A percentile compares a stretch with the other conserved stretches of the same genome.
Conservation (phyloP, 2,888 invertebrate genomes). For the Erebia epiphron region DNA sequence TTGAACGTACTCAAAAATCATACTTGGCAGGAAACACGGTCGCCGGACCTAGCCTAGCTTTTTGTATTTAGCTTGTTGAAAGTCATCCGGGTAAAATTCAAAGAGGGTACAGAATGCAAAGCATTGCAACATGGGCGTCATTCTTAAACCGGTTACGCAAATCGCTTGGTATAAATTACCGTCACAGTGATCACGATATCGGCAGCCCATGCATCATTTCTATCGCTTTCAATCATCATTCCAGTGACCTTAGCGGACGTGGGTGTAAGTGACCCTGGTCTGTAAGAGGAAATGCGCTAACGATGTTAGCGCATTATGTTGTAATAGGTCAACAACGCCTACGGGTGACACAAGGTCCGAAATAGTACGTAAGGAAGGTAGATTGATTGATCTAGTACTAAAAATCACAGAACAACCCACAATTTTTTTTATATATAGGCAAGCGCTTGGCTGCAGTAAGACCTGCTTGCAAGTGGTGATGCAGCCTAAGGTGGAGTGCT, state of each 20-base stretch:
- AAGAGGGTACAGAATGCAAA: conserved; percentile 36
- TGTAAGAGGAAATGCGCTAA: conserved; percentile 21
- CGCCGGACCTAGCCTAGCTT: too few relatives aligned
- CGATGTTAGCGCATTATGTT: conserved; percentile 13
- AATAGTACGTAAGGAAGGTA: not conserved
- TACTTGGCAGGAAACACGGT: too few relatives aligned
- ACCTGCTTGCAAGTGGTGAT: too few relatives aligned
- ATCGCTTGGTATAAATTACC: conserved; percentile 45
- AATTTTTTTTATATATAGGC: too few relatives aligned
- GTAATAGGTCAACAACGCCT: conserved; percentile 19
- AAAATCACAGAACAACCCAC: too few relatives aligned
- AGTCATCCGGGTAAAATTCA: conserved; percentile 27
- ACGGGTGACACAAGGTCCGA: not conserved
- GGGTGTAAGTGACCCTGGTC: conserved; percentile 35
- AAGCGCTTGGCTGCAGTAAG: too few relatives aligned
- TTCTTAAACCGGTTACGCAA: conserved; percentile 43
- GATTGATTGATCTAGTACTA: not conserved
- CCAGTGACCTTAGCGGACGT: conserved; percentile 37
- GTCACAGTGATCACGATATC: conserved; percentile 47
- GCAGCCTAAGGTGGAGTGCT: too few relatives aligned
- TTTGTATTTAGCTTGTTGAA: conserved; percentile 4
- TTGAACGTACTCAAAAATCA: too few relatives aligned
- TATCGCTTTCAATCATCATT: conserved; percentile 46
- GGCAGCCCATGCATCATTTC: conserved; percentile 51
- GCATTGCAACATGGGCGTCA: conserved; percentile 37